These are phyloP conservation scores for Silurus aristotelis DNA, from an alignment of 2,797 vertebrate species.

Conservation along the genomic window DNA sequence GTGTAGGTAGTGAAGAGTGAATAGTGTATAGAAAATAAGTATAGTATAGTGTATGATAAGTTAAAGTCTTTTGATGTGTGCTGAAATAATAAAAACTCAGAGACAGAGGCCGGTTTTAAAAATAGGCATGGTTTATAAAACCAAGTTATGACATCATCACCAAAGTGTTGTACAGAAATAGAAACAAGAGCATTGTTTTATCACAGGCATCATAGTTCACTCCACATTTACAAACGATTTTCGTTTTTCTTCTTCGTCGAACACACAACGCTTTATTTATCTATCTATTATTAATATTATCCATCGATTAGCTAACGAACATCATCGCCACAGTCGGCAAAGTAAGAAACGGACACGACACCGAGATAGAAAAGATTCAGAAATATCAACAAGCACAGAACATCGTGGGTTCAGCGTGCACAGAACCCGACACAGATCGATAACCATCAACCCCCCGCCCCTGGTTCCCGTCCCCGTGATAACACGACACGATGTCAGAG, in stretches of 20 bases:
- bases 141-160: conserved; percentile 84
- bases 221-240: conserved; percentile 78
- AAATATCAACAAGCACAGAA: conserved; percentile 73
- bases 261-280: conserved; percentile 76
- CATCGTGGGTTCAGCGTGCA: conserved; percentile 69
- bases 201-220: conserved; percentile 77
- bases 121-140: conserved; percentile 88
- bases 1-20: not conserved
- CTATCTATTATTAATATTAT: conserved; percentile 76
- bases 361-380: conserved; percentile 73
- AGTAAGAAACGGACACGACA: conserved; percentile 76
- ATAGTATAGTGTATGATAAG: not conserved
- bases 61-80: not conserved
- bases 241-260: conserved; percentile 65
- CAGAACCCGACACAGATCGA: conserved; percentile 32
- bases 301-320: conserved; percentile 74
- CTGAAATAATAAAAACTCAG: conserved; percentile 57
- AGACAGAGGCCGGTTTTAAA: conserved; percentile 77
- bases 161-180: conserved; percentile 84
- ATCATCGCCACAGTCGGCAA: conserved; percentile 85
- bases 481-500: conserved; percentile 60
- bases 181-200: conserved; percentile 76
- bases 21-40: not conserved
- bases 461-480: conserved; percentile 5
- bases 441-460: not conserved